These are phyloP conservation scores for Neoseiulus cucumeris DNA, from an alignment of 1,140 invertebrate species.

Conservation along the genomic window DNA sequence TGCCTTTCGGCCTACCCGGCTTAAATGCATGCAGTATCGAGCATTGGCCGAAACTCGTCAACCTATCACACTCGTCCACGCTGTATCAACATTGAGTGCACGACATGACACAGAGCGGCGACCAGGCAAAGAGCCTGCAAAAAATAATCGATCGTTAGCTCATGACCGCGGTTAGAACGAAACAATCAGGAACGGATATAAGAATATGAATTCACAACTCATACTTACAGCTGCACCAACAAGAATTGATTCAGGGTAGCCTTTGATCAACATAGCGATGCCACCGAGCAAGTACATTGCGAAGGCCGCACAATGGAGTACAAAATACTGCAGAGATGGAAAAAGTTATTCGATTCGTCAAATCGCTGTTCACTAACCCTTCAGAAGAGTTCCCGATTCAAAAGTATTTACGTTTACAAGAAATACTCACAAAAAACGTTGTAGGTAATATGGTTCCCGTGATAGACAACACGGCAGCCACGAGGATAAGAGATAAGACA, in stretches of 20 bases:
- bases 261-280: neutral
- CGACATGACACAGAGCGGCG: neutral
- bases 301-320: neutral
- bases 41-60: no score
- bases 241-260: neutral
- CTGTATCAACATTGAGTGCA: neutral
- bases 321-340: neutral
- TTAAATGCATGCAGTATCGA: no score
- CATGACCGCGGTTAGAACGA: neutral
- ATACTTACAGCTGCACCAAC: neutral
- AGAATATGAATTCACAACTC: neutral
- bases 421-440: slow-evolving; percentile 6
- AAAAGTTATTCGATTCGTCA: no score
- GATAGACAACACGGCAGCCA: neutral
- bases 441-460: neutral
- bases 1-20: no score
- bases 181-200: neutral
- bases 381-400: no score
- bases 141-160: neutral
- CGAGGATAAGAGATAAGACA: neutral
- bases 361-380: no score
- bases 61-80: neutral
- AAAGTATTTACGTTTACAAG: no score
- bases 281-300: neutral
- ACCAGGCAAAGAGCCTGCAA: neutral